Evolutionary conservation across 2,113 vertebrate species (phyloP).

Genomic region (Eulacestoma nigropectus): DNA sequence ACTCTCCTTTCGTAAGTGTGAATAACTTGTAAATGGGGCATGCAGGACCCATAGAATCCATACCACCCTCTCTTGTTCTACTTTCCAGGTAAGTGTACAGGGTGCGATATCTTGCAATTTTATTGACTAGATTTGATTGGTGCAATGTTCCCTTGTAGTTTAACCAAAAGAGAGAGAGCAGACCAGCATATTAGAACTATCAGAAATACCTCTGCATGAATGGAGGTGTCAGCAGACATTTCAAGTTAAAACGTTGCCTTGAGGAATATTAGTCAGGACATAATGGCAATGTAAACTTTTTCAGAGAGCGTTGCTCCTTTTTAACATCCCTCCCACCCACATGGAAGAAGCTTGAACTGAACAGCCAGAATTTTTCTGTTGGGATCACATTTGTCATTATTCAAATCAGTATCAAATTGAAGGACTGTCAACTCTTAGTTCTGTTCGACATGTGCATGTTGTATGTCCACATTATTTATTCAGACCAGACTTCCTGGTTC

Average conservation of each 20-base stretch:
- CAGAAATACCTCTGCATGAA: not conserved
- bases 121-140: slow-evolving; percentile 9
- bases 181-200: not conserved
- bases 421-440: not conserved
- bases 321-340: not conserved
- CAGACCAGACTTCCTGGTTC: not conserved
- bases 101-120: not conserved
- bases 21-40: not conserved
- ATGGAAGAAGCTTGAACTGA: not conserved
- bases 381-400: not conserved
- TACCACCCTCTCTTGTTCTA: slow-evolving; percentile 8
- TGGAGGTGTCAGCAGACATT: not conserved
- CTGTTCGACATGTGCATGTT: not conserved
- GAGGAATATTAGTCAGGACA: not conserved
- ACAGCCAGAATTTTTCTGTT: not conserved
- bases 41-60: not conserved
- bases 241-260: not conserved
- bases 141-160: not conserved
- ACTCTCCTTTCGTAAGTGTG: not conserved
- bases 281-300: slow-evolving; percentile 27
- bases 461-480: not conserved
- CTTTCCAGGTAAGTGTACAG: not conserved
- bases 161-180: not conserved
- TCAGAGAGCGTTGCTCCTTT: not conserved
- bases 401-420: not conserved